These are phyloP conservation scores for Vulpes lagopus DNA, from an alignment of 2,113 vertebrate genomes.

Conservation along the genomic window DNA sequence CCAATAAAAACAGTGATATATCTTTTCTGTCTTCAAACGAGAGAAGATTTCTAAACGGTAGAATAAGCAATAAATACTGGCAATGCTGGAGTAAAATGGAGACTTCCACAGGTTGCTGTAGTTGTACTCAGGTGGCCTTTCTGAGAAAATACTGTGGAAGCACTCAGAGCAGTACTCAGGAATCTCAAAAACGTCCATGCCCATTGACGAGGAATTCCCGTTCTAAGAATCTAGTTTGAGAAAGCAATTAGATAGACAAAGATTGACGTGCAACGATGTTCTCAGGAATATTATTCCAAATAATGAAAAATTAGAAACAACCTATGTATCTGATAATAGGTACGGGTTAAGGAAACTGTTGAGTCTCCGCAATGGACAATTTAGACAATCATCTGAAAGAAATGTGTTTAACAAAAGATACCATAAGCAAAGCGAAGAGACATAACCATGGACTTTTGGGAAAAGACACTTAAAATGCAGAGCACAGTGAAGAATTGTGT, in stretches of 20 bases:
- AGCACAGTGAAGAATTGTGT: not conserved
- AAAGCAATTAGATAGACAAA: slow-evolving; percentile 53
- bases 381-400: slow-evolving; percentile 55
- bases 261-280: slow-evolving; percentile 35
- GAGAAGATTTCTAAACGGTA: slow-evolving; percentile 16
- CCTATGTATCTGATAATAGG: slow-evolving; percentile 1
- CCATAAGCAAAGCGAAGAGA: slow-evolving; percentile 15
- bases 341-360: slow-evolving; percentile 56
- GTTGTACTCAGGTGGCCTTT: not conserved
- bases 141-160: not conserved
- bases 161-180: not conserved
- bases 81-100: not conserved
- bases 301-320: slow-evolving; percentile 59
- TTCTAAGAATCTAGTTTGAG: slow-evolving; percentile 62
- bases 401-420: slow-evolving; percentile 56
- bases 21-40: slow-evolving; percentile 54
- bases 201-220: slow-evolving; percentile 58
- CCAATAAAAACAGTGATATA: slow-evolving; percentile 19
- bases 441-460: not conserved
- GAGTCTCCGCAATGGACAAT: slow-evolving; percentile 56
- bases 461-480: not conserved
- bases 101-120: not conserved
- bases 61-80: not conserved
- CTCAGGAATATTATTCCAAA: slow-evolving; percentile 40
- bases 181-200: not conserved